Evolutionary conservation across 2,113 vertebrate genomes (phyloP), one percentile per base, ranked within the genome.

Genomic region (Ornithorhynchus anatinus): DNA sequence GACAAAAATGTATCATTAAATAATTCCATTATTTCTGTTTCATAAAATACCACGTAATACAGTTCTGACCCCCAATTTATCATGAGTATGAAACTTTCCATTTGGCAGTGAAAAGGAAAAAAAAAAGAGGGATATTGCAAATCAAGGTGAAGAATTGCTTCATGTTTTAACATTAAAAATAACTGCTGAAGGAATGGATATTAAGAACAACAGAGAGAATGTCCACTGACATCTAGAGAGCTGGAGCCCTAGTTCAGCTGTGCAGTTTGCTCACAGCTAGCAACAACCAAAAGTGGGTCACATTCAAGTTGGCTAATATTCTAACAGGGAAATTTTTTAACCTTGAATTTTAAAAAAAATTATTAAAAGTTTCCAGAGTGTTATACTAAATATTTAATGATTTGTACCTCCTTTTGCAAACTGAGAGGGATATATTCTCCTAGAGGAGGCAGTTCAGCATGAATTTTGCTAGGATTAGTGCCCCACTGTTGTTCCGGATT

Each of bases 161-260:
- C 79, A 84, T 85, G 65, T 88, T 89, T 88, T 80, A 89, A 87
- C 52, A 84, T 84, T 63, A 63, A 77, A 84, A 84, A 54, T 82
- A 78, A 84, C 75, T 78, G 72, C 73, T 77, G 36, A 60, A 68
- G 76, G 68, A 83, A 78, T 84, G 84, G 72, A 65, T 57, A 81
- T 79, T 83, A 84, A 72, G 66, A 89, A 74, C 67, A n/a, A 84
- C 37, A 44, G 69, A 83, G 69, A 73, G 79, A 80, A 82, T 77
- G 82, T 79, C 63, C 79, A 59, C 77, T 83, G 68, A 75, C 74
- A 82, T 79, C 37, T 45, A 59, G 57, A 17, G 77, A 88, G 69
- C 59, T 68, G 42, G 50, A 75, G 71, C 81, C 73, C 73, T 65
- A 37, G 84, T 89, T 82, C 61, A 74, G 56, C 64, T 79, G 50